A percentile compares a stretch with the other conserved stretches of the same genome.
Conservation (phyloP, 2,888 invertebrate genomes). For the Metellina segmentata region DNA sequence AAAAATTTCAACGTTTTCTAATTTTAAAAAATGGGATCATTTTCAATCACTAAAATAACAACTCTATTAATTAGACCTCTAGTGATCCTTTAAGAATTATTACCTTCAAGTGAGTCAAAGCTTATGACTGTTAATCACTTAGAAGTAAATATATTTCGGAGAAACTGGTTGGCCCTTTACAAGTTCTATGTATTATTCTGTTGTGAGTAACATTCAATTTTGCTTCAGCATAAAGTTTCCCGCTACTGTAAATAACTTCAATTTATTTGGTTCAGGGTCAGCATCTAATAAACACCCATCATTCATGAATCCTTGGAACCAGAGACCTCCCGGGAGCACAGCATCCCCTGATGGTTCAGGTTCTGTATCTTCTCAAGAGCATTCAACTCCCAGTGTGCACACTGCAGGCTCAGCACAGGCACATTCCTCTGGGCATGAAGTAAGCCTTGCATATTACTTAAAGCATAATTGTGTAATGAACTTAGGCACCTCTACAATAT, state of each 20-base stretch:
- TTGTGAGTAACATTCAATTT: no score
- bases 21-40: no score
- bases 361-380: conserved; percentile 77
- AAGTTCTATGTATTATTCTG: neutral
- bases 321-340: conserved; percentile 59
- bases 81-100: no score
- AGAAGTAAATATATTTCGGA: neutral
- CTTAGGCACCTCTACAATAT: no score
- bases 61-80: no score
- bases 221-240: no score
- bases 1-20: no score
- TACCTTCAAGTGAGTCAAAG: neutral
- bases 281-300: conserved; percentile 73
- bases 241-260: no score
- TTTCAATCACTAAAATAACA: no score
- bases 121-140: neutral
- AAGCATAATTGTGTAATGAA: no score
- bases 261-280: conserved; percentile 38
- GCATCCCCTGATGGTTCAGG: conserved; percentile 76
- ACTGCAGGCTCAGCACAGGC: conserved; percentile 74
- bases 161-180: neutral
- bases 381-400: conserved; percentile 74
- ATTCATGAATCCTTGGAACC: conserved; percentile 75
- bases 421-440: conserved; percentile 76
- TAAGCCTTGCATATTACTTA: neutral